These are phyloP conservation scores for Tychaedon coryphoeus DNA, from an alignment of 2,113 vertebrate species.

Conservation along the genomic window DNA sequence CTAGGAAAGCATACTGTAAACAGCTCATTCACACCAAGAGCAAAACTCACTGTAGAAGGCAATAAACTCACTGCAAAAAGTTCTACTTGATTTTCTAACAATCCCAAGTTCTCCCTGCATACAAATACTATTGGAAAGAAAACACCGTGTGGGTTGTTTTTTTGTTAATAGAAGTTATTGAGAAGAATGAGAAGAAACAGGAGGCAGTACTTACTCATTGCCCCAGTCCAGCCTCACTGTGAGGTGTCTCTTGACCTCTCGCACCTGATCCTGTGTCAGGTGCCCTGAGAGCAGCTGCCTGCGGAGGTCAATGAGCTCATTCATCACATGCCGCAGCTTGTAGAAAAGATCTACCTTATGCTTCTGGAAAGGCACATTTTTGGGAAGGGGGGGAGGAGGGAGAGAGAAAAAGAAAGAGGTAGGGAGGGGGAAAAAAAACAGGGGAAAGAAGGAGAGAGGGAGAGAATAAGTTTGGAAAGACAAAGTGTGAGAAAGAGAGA, in stretches of 20 bases:
- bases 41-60: background rate
- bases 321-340: constrained; percentile 97
- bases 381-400: background rate
- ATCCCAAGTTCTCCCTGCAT: background rate
- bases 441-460: background rate
- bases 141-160: rapidly evolving
- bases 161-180: background rate
- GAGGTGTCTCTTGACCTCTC: constrained; percentile 94
- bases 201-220: constrained; percentile 88
- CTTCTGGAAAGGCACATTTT: constrained; percentile 78
- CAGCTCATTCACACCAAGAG: background rate
- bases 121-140: background rate
- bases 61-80: background rate
- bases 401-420: background rate
- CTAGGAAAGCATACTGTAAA: background rate
- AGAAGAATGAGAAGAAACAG: background rate
- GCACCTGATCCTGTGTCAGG: constrained; percentile 93
- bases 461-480: background rate
- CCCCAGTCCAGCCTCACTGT: constrained; percentile 96
- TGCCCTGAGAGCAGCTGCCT: constrained; percentile 94
- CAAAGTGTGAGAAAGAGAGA: background rate
- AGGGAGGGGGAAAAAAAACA: background rate
- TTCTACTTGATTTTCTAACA: background rate
- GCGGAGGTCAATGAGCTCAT: constrained; percentile 94
- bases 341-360: constrained; percentile 97